Conservation (phyloP, 2,113 vertebrate genomes). For the Aspiorhynchus laticeps region DNA sequence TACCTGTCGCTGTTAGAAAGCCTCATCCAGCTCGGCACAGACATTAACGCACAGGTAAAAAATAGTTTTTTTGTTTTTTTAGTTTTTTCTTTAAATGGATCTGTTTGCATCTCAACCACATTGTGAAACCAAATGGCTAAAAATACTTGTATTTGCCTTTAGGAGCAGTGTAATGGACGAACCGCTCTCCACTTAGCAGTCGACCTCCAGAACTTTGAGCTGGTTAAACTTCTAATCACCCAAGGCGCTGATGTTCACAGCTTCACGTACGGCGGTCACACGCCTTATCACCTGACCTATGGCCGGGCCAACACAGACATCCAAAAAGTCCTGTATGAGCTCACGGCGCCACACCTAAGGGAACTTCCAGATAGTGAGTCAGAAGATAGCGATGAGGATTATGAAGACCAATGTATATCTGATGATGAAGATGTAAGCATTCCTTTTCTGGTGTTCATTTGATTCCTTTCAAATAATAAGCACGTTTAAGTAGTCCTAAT, state of each 20-base stretch:
- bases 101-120: neutral
- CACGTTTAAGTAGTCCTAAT: neutral
- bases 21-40: slow-evolving; percentile 87
- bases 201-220: slow-evolving; percentile 88
- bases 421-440: slow-evolving; percentile 36
- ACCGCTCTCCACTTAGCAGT: slow-evolving; percentile 92
- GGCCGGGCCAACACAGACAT: slow-evolving; percentile 85
- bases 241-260: slow-evolving; percentile 90
- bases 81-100: no score
- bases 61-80: no score
- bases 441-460: neutral
- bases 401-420: slow-evolving; percentile 83
- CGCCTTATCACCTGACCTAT: slow-evolving; percentile 91
- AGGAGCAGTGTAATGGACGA: slow-evolving; percentile 95
- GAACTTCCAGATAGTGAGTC: slow-evolving; percentile 90
- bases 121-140: neutral
- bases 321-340: slow-evolving; percentile 81
- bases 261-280: slow-evolving; percentile 93
- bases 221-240: slow-evolving; percentile 86
- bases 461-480: neutral
- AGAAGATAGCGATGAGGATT: slow-evolving; percentile 83
- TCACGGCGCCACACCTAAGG: slow-evolving; percentile 82
- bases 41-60: slow-evolving; percentile 89
- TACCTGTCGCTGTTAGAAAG: slow-evolving; percentile 89
- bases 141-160: neutral